Conservation (phyloP, 1,140 invertebrate species). For the Halotydeus destructor region DNA sequence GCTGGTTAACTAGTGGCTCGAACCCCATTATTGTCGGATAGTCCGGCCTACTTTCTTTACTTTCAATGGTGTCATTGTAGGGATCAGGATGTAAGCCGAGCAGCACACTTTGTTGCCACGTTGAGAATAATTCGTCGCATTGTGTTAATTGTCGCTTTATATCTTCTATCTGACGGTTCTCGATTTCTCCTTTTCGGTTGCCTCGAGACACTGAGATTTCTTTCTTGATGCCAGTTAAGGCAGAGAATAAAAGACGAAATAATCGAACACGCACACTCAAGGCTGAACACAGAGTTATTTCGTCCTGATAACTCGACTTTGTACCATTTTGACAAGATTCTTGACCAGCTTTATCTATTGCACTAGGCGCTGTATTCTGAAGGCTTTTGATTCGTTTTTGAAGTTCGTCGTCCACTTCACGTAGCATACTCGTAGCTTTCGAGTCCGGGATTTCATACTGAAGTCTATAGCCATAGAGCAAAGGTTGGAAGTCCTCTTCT, state of each 20-base stretch:
- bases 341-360: neutral
- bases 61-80: neutral
- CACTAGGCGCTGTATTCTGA: neutral
- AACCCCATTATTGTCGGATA: slow-evolving; percentile 47
- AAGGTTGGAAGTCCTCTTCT: slow-evolving; percentile 76
- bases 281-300: slow-evolving; percentile 6
- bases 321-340: neutral
- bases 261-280: slow-evolving; percentile 18
- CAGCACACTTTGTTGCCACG: slow-evolving; percentile 49
- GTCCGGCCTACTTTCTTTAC: slow-evolving; percentile 19
- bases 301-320: neutral
- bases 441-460: slow-evolving; percentile 59
- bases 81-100: slow-evolving; percentile 46
- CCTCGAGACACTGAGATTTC: neutral
- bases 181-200: neutral
- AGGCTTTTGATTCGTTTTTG: slow-evolving; percentile 42
- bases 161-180: slow-evolving; percentile 26
- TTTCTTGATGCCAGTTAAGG: slow-evolving; percentile 19
- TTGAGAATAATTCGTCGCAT: slow-evolving; percentile 51
- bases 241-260: slow-evolving; percentile 16
- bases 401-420: slow-evolving; percentile 78
- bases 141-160: slow-evolving; percentile 30
- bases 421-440: slow-evolving; percentile 53
- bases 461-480: slow-evolving; percentile 62
- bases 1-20: slow-evolving; percentile 82